Evolutionary conservation across 2,888 invertebrate species (phyloP).

Genomic region (Colletes collaris): DNA sequence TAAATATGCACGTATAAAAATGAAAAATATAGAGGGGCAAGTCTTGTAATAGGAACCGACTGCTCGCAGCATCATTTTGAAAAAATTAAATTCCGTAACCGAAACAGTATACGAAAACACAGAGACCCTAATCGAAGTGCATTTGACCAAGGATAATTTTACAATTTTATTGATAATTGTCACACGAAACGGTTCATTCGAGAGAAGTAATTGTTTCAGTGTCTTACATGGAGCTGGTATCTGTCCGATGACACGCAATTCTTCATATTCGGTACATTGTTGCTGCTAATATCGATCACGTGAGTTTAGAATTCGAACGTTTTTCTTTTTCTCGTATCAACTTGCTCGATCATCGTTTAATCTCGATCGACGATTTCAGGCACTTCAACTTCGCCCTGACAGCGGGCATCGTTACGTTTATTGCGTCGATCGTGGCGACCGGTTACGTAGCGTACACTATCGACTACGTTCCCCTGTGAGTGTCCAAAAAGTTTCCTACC

Average conservation of each 20-base stretch:
- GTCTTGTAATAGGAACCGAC: too few relatives aligned
- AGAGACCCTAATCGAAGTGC: too few relatives aligned
- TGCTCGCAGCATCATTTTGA: too few relatives aligned
- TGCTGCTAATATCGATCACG: conserved; percentile 83
- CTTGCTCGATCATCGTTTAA: neutral
- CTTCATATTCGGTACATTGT: conserved; percentile 79
- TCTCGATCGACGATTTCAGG: conserved; percentile 74
- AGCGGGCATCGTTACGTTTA: conserved; percentile 70
- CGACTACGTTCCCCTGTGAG: conserved; percentile 83
- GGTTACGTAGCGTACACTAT: conserved; percentile 81
- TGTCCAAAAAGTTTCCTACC: neutral
- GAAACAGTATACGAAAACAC: too few relatives aligned
- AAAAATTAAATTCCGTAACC: too few relatives aligned
- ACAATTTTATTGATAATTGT: neutral
- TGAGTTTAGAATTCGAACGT: conserved; percentile 72
- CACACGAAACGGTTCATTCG: neutral
- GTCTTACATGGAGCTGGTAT: conserved; percentile 84
- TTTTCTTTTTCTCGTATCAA: neutral
- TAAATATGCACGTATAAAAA: too few relatives aligned
- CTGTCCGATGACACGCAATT: conserved; percentile 84
- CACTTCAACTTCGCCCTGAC: conserved; percentile 78
- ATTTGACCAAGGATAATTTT: too few relatives aligned
- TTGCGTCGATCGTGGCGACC: conserved; percentile 77
- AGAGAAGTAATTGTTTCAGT: conserved; percentile 74
- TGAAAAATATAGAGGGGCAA: too few relatives aligned